Evolutionary conservation across 2,113 vertebrate genomes (phyloP), one percentile per base, ranked within the genome.

Genomic region (Tupaia chinensis): DNA sequence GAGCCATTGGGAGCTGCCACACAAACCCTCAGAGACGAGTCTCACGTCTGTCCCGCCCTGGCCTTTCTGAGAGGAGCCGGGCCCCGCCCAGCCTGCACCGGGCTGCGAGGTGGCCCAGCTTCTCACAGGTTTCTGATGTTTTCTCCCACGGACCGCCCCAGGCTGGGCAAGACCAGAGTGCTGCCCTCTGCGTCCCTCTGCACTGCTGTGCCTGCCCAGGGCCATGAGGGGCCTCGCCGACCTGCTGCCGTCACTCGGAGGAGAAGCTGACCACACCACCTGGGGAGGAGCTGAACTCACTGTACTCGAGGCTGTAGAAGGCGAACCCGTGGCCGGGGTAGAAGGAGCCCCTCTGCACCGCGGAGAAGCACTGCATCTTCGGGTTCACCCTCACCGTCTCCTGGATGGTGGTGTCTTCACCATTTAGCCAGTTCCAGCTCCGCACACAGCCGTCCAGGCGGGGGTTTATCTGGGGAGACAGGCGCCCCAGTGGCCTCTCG

Each of bases 371-470:
- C 97, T 99, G 99, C 99, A 99, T 99, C 96, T 98, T 99, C 0
- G 99, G 98, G 12, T 99, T 99, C 44, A 98, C 98, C 56, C 95
- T 98, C 58, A 99, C 98, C 0, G 99, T 99, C 70, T 99, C 99
- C 85, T 99, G 99, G 96, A 99, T 99, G 70, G 99, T 99, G 2
- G 98, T 98, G 92, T 99, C 99, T 90, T 99, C 99, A 0, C 99
- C 99, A 0, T 99, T 99, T 92, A 99, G 97, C 99, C 99, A 99
- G 97, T 98, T 99, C 99, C 99, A 99, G 0, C 99, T 99, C 88
- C 98, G 98, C 99, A 99, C 99, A 56, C 99, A 99, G 27, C 99
- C 99, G 10, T 99, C 99, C 93, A 99, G 97, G 16, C 99, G 99
- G 3, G 99, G 99, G 97, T 99, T 99, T 95, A 99, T 98, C 99